These are phyloP conservation scores for Calidris pygmaea DNA, from an alignment of 2,113 vertebrate species.

Conservation along the genomic window DNA sequence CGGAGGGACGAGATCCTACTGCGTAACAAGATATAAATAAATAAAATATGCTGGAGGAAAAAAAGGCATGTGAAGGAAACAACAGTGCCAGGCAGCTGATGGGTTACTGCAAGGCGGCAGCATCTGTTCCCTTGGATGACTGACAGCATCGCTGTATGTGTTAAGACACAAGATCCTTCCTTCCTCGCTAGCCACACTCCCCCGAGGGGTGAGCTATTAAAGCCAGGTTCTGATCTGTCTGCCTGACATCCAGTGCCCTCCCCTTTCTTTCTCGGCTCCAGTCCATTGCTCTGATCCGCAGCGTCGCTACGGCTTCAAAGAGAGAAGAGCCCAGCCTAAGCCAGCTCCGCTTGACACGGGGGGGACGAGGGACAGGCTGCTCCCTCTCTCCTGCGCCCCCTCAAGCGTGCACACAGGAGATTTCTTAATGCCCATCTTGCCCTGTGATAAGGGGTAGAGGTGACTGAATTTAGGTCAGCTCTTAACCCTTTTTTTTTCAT, in stretches of 20 bases:
- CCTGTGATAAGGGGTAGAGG: background rate
- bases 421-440: background rate
- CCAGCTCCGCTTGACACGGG: background rate
- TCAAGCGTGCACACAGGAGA: background rate
- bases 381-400: background rate
- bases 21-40: slow-evolving; percentile 5
- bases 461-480: background rate
- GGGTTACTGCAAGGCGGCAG: slow-evolving; percentile 8
- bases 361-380: background rate
- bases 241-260: background rate
- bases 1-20: background rate
- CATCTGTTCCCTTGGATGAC: slow-evolving; percentile 41
- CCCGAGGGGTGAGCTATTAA: background rate
- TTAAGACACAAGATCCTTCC: background rate
- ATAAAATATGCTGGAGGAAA: slow-evolving; percentile 47
- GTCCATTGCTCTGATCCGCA: background rate
- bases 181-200: background rate
- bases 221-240: slow-evolving; percentile 14
- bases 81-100: background rate
- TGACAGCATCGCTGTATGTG: background rate
- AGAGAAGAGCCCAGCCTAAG: background rate
- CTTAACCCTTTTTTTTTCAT: background rate
- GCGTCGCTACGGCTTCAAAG: background rate
- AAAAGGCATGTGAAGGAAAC: slow-evolving; percentile 13
- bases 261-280: background rate